These are phyloP conservation scores for Thereva nobilitata DNA, from an alignment of 2,888 invertebrate genomes.

Conservation along the genomic window DNA sequence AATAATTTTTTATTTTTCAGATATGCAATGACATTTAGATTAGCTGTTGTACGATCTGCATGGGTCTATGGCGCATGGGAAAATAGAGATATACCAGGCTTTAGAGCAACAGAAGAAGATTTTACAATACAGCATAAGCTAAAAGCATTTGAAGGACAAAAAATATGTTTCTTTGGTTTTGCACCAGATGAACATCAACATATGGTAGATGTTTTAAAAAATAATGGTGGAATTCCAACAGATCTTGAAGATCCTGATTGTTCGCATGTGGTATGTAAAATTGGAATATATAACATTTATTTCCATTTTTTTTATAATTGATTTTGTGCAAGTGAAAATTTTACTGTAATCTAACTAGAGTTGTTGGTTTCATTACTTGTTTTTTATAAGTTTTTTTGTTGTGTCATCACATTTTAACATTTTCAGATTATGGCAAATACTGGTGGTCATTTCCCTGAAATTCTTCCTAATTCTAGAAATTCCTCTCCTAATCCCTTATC, in stretches of 20 bases:
- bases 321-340: slow-evolving; percentile 4
- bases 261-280: slow-evolving; percentile 85
- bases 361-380: slow-evolving; percentile 27
- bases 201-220: slow-evolving; percentile 86
- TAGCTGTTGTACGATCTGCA: slow-evolving; percentile 83
- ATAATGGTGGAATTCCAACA: slow-evolving; percentile 82
- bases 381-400: slow-evolving; percentile 25
- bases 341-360: background rate
- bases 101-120: slow-evolving; percentile 71
- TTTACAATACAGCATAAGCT: slow-evolving; percentile 74
- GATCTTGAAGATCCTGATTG: slow-evolving; percentile 80
- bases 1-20: slow-evolving; percentile 43
- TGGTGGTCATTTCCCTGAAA: slow-evolving; percentile 56
- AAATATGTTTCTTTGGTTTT: slow-evolving; percentile 88
- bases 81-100: slow-evolving; percentile 69
- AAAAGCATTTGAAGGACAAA: slow-evolving; percentile 85
- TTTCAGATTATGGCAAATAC: slow-evolving; percentile 58
- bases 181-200: slow-evolving; percentile 86
- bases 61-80: slow-evolving; percentile 93
- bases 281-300: background rate
- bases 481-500: slow-evolving; percentile 39
- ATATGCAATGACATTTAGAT: slow-evolving; percentile 86
- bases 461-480: slow-evolving; percentile 46
- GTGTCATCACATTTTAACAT: slow-evolving; percentile 42
- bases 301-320: slow-evolving; percentile 1